Evolutionary conservation across 2,113 vertebrate genomes (phyloP).

Genomic region (Ahaetulla prasina): DNA sequence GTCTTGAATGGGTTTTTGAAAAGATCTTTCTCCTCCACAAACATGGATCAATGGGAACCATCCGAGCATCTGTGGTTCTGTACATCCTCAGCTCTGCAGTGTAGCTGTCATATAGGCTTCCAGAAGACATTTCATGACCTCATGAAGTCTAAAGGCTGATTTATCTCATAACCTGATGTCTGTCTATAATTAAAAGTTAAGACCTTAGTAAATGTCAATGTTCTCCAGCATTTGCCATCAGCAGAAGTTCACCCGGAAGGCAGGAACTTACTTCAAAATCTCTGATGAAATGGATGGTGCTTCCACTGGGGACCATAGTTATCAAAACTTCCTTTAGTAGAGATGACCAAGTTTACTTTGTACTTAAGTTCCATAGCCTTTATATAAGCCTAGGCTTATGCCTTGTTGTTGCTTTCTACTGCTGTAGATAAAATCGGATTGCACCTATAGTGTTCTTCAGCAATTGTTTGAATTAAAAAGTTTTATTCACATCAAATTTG

Average conservation of each 20-base stretch:
- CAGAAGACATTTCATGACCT: slow-evolving; percentile 23
- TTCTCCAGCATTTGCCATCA: slow-evolving; percentile 6
- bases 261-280: not conserved
- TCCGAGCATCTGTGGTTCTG: not conserved
- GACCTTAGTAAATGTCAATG: slow-evolving; percentile 12
- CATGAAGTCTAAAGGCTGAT: not conserved
- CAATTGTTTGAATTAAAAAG: not conserved
- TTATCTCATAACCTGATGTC: not conserved
- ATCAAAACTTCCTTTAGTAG: not conserved
- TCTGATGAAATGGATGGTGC: not conserved
- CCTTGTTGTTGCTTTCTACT: not conserved
- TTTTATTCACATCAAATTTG: not conserved
- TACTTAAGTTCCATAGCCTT: not conserved
- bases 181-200: slow-evolving; percentile 21
- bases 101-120: slow-evolving; percentile 4
- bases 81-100: no score
- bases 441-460: not conserved
- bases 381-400: not conserved
- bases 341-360: not conserved
- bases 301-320: not conserved
- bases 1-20: not conserved
- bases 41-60: not conserved
- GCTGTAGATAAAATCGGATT: not conserved
- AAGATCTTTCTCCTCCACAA: not conserved
- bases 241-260: slow-evolving; percentile 9